Conservation (phyloP, 2,797 vertebrate genomes). For the Sternarchorhynchus goeldii region DNA sequence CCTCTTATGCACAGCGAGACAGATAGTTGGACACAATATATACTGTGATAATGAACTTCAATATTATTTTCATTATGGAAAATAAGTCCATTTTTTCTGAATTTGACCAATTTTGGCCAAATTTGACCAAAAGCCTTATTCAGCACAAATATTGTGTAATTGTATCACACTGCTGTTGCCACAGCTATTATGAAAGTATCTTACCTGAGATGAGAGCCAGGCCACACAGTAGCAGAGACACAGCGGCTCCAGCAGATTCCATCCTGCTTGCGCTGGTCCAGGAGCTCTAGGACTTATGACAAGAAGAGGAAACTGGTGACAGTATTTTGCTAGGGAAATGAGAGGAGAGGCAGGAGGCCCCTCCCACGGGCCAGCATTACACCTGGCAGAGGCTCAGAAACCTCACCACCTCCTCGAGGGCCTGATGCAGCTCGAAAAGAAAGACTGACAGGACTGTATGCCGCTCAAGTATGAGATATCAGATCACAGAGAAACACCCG, state of each 20-base stretch:
- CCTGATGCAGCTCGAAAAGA: conserved; percentile 36
- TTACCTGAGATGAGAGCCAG: conserved; percentile 71
- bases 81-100: neutral
- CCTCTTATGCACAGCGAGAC: neutral
- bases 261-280: conserved; percentile 84
- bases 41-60: no score
- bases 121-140: neutral
- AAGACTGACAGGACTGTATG: conserved; percentile 17
- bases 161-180: neutral
- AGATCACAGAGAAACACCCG: conserved; percentile 20
- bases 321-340: conserved; percentile 83
- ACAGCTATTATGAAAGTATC: neutral
- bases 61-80: neutral
- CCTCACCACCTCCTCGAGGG: conserved; percentile 41
- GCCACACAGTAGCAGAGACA: conserved; percentile 59
- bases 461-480: conserved; percentile 9
- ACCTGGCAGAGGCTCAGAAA: conserved; percentile 67
- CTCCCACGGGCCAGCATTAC: conserved; percentile 72
- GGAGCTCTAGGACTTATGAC: conserved; percentile 65
- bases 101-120: neutral
- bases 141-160: neutral
- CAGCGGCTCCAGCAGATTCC: conserved; percentile 72
- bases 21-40: neutral
- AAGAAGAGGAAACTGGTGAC: conserved; percentile 73
- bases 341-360: conserved; percentile 69